Conservation (phyloP, 2,888 invertebrate genomes). For the Lamproptera curius region DNA sequence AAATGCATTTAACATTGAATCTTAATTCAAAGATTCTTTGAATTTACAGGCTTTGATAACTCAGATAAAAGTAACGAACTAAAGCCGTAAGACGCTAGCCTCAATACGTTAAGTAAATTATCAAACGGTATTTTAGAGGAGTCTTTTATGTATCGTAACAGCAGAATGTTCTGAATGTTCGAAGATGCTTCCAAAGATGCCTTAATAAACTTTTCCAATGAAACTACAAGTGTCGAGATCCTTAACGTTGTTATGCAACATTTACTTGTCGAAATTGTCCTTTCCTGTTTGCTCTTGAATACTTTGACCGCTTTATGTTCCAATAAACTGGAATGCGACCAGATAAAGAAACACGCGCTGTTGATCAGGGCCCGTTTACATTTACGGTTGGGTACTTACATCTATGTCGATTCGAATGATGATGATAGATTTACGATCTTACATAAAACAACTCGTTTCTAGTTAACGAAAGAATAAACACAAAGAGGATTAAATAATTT, state of each 20-base stretch:
- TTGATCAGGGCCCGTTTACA: no score
- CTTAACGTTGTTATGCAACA: background rate
- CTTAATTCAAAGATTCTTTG: no score
- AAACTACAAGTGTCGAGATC: conserved; percentile 3
- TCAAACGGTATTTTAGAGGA: conserved; percentile 21
- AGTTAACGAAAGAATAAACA: no score
- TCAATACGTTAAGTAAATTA: conserved; percentile 21
- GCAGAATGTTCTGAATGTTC: conserved; percentile 23
- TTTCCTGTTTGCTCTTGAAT: background rate
- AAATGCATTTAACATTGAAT: no score
- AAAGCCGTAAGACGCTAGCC: conserved; percentile 18
- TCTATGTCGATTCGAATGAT: no score
- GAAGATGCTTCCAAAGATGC: conserved; percentile 21
- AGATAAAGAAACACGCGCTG: no score
- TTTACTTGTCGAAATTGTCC: background rate
- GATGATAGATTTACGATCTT: no score
- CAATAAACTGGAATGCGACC: no score
- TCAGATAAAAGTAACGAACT: conserved; percentile 14
- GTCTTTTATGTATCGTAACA: conserved; percentile 29
- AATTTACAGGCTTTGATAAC: conserved; percentile 9
- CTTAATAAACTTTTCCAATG: conserved; percentile 10
- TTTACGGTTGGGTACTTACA: no score
- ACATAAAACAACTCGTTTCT: no score
- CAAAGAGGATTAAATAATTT: no score
- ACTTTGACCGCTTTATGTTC: no score